Evolutionary conservation across 2,888 invertebrate genomes (phyloP).

Genomic region (Drosophila tripunctata): DNA sequence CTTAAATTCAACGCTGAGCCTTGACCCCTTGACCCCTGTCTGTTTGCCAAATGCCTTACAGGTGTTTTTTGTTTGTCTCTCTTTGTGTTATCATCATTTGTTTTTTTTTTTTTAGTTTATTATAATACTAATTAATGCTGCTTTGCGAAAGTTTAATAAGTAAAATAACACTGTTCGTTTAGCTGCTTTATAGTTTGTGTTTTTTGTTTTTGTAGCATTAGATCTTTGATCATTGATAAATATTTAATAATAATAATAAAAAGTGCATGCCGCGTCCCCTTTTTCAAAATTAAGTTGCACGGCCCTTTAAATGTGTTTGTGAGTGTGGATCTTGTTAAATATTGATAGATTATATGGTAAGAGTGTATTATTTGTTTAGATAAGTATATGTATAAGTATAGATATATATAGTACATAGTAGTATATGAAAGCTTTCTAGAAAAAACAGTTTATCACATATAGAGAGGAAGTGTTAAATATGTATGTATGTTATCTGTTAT

Average conservation of each 20-base stretch:
- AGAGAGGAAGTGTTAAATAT: constrained; percentile 80
- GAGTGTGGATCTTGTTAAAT: constrained; percentile 24
- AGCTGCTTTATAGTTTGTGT: constrained; percentile 6
- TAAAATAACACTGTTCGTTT: constrained; percentile 31
- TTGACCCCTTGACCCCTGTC: not conserved
- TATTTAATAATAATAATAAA: no score
- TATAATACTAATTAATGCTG: constrained; percentile 51
- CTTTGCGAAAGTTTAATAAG: constrained; percentile 41
- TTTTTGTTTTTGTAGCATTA: no score
- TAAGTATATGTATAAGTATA: constrained; percentile 28
- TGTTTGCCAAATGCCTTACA: constrained; percentile 29
- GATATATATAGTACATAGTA: constrained; percentile 38
- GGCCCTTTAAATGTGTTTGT: constrained; percentile 34
- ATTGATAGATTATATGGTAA: constrained; percentile 23
- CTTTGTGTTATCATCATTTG: no score
- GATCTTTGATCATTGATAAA: constrained; percentile 30
- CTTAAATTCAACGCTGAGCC: constrained; percentile 28
- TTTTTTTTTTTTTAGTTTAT: not conserved
- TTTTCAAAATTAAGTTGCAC: constrained; percentile 32
- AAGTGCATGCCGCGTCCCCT: constrained; percentile 58
- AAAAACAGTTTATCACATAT: constrained; percentile 78
- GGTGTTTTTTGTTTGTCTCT: not conserved
- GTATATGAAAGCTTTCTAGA: constrained; percentile 76
- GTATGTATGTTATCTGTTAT: no score
- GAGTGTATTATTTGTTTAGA: constrained; percentile 35